Evolutionary conservation across 2,888 invertebrate species (phyloP), one percentile per base, ranked within the genome.

Genomic region (Agriopis aurantiaria): DNA sequence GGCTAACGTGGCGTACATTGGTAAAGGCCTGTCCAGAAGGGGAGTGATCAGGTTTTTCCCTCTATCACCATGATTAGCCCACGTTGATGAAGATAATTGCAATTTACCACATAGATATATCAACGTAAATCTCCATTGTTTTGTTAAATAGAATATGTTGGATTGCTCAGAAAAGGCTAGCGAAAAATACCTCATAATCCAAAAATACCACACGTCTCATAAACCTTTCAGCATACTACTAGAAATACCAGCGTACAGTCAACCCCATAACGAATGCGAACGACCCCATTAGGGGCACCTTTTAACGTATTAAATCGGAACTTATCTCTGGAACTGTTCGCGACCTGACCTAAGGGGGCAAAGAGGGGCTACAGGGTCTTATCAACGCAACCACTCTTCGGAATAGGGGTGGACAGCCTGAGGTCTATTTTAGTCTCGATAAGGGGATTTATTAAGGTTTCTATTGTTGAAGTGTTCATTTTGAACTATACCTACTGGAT

Each of bases 251-350:
- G 79, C 78, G 81, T 81, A 78, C 80, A 78, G 82, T 79, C 82
- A 82, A 70, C 82, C 85, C 86, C 83, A 88, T 91, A 92, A 93
- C 89, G 89, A 91, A 93, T 91, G 91, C 89, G 86, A 90, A 91
- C 85, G 91, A 87, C 89, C 89, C 88, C 87, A 92, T 93, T 93
- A 92, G 85, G 83, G 90, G 89, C 88, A 91, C 93, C 93, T 93
- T 94, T 94, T 92, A 92, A 92, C 89, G 91, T 92, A 92, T 91
- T 93, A 93, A 92, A 92, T 91, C 88, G 89, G 81, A 85, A 89
- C 88, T 91, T 91, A 91, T 91, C 90, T 86, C 82, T 80, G 84
- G 83, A 82, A 85, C 88, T 88, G 89, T 88, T 89, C 86, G 73
- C 88, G 81, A 83, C 75, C 85, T 89, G 86, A 88, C 90, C 90